These are phyloP conservation scores for Apoda limacodes DNA, from an alignment of 2,888 invertebrate species.

Conservation along the genomic window DNA sequence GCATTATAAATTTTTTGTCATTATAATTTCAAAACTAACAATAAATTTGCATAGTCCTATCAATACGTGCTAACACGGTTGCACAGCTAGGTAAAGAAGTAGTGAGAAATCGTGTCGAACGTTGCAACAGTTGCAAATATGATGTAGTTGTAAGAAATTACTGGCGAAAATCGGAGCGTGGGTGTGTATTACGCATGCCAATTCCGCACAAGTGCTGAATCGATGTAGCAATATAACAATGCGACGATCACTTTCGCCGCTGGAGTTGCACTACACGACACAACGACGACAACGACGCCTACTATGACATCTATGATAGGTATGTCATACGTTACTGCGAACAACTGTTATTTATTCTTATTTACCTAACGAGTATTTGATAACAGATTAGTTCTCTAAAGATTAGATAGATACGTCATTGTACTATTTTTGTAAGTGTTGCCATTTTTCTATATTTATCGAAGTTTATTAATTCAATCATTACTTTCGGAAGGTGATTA, in stretches of 20 bases:
- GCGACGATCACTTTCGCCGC: slow-evolving; percentile 52
- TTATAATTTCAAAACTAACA: slow-evolving; percentile 33
- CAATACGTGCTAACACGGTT: slow-evolving; percentile 31
- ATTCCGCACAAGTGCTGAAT: slow-evolving; percentile 45
- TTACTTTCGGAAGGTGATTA: slow-evolving; percentile 33
- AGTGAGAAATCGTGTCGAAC: slow-evolving; percentile 45
- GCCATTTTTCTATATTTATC: no score
- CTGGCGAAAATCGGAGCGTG: slow-evolving; percentile 56
- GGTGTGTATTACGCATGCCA: slow-evolving; percentile 48
- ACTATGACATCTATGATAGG: no score
- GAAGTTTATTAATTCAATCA: slow-evolving; percentile 37
- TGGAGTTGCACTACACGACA: slow-evolving; percentile 30
- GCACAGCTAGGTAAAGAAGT: slow-evolving; percentile 32
- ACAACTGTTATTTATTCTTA: no score
- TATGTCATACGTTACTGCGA: no score
- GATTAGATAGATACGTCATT: no score
- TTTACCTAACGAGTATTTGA: no score
- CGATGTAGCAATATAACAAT: slow-evolving; percentile 44
- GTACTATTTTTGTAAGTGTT: no score
- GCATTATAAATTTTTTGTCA: no score
- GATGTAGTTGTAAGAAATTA: slow-evolving; percentile 56
- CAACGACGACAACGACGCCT: no score
- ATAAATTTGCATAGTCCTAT: slow-evolving; percentile 41
- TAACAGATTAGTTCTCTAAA: no score
- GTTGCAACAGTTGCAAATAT: slow-evolving; percentile 37